Evolutionary conservation across 1,140 invertebrate genomes (phyloP).

Genomic region (Danaus plexippus): DNA sequence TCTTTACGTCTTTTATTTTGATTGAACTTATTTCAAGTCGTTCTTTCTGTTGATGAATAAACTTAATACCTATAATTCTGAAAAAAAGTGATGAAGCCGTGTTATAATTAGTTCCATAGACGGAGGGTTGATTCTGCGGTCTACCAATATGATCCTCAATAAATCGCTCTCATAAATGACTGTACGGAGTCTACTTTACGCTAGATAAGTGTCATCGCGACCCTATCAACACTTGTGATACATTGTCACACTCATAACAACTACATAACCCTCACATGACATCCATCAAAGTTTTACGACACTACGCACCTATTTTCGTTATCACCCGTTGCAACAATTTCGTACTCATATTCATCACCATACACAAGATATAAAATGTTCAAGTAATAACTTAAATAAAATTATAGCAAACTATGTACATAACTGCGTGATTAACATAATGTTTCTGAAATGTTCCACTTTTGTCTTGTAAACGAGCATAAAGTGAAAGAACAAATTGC

Average conservation of each 20-base stretch:
- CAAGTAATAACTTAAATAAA: conserved; percentile 29
- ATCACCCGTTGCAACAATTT: conserved; percentile 4
- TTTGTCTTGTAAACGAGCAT: conserved; percentile 72
- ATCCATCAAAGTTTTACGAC: conserved; percentile 30
- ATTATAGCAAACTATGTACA: conserved; percentile 56
- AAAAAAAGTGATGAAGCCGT: conserved; percentile 21
- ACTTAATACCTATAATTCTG: not conserved
- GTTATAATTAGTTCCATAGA: conserved; percentile 50
- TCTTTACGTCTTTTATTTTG: too few species aligned
- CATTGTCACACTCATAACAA: conserved; percentile 15
- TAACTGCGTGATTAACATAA: conserved; percentile 69
- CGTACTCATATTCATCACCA: conserved; percentile 13
- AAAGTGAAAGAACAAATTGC: conserved; percentile 72
- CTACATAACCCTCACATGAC: conserved; percentile 25
- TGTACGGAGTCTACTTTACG: conserved; percentile 28
- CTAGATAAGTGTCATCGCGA: conserved; percentile 60
- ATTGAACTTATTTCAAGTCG: too few species aligned
- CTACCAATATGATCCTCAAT: conserved; percentile 46
- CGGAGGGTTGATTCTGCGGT: conserved; percentile 36
- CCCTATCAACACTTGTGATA: conserved; percentile 33
- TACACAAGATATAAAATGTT: conserved; percentile 21
- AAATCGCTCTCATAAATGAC: conserved; percentile 47
- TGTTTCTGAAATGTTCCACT: conserved; percentile 69
- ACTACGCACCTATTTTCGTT: conserved; percentile 25
- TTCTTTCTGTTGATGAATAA: too few species aligned